A percentile compares a stretch with the other conserved stretches of the same genome.
phyloP scores from a whole-genome alignment of 2,888 invertebrate genomes.

The Lissonota sp. region DNA sequence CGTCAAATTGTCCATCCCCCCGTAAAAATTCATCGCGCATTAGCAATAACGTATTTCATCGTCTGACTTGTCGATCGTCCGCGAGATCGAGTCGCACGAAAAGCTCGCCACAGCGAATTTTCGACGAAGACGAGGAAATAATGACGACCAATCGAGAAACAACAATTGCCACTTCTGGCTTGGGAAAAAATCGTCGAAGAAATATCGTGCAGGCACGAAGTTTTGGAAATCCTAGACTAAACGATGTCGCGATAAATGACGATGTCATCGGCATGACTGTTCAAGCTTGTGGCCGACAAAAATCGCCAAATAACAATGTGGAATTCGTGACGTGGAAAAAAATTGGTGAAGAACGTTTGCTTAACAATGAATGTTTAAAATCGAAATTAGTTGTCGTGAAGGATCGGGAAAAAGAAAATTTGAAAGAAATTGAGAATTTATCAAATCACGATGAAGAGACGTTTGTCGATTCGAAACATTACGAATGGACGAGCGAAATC shows the following conservation, averaged over 20 bases:
- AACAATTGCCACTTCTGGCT: conserved; percentile 56
- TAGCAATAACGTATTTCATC: conserved; percentile 29
- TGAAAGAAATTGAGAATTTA: not conserved
- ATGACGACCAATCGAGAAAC: conserved; percentile 10
- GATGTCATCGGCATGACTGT: conserved; percentile 79
- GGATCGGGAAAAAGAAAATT: not conserved
- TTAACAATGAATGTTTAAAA: conserved; percentile 27
- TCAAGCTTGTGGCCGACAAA: conserved; percentile 70
- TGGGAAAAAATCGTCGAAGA: conserved; percentile 48
- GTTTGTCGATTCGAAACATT: conserved; percentile 5
- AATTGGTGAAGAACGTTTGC: conserved; percentile 60
- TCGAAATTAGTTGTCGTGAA: conserved; percentile 5
- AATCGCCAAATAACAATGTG: not conserved
- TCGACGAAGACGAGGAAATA: conserved; percentile 14
- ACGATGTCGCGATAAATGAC: conserved; percentile 80
- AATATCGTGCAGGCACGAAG: conserved; percentile 68
- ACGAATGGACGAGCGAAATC: conserved; percentile 42
- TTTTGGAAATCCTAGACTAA: conserved; percentile 78
- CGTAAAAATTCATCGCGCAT: conserved; percentile 40
- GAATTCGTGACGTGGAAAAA: conserved; percentile 73
- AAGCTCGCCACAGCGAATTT: not conserved
- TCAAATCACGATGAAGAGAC: not conserved
- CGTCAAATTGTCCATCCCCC: conserved; percentile 59
- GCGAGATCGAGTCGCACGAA: conserved; percentile 3
- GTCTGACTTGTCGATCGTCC: conserved; percentile 16